phyloP scores from a whole-genome alignment of 64 coral and sea anemone genomes.

The Orbicella faveolata region DNA sequence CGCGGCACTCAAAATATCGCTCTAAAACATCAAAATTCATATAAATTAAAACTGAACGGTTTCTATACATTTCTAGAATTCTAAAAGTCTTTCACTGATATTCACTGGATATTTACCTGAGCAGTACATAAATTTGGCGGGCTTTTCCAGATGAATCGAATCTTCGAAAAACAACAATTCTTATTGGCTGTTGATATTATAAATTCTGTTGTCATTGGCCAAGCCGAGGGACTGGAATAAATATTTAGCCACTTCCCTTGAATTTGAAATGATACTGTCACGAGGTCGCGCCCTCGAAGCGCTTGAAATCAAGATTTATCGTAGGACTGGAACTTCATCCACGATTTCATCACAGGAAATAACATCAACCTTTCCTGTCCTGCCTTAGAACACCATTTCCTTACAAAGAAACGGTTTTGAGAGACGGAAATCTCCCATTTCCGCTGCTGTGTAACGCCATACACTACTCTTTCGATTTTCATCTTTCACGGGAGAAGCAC shows the following conservation, averaged over 20 bases:
- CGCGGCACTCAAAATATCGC: too few relatives aligned
- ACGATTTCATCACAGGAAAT: not conserved
- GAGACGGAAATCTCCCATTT: not conserved
- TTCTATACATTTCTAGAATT: too few relatives aligned
- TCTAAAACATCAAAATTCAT: too few relatives aligned
- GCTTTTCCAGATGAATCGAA: constrained; percentile 23
- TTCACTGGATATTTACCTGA: too few relatives aligned
- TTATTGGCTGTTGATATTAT: not conserved
- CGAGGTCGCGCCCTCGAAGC: not conserved
- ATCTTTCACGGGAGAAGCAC: not conserved
- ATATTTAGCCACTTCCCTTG: not conserved
- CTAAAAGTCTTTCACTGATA: too few relatives aligned
- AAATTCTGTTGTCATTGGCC: constrained; percentile 3
- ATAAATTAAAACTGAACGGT: too few relatives aligned
- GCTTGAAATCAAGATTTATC: not conserved
- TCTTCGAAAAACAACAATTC: not conserved
- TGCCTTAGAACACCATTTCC: not conserved
- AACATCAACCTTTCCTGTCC: not conserved
- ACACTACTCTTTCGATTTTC: not conserved
- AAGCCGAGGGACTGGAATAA: not conserved
- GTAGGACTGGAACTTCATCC: not conserved
- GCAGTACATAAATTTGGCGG: constrained; percentile 10
- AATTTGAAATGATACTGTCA: not conserved
- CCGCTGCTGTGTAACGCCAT: not conserved
- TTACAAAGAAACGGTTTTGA: not conserved